Evolutionary conservation across 2,797 vertebrate genomes (phyloP), one percentile per base, ranked within the genome.

Genomic region (Pseudotriccus pelzelni): DNA sequence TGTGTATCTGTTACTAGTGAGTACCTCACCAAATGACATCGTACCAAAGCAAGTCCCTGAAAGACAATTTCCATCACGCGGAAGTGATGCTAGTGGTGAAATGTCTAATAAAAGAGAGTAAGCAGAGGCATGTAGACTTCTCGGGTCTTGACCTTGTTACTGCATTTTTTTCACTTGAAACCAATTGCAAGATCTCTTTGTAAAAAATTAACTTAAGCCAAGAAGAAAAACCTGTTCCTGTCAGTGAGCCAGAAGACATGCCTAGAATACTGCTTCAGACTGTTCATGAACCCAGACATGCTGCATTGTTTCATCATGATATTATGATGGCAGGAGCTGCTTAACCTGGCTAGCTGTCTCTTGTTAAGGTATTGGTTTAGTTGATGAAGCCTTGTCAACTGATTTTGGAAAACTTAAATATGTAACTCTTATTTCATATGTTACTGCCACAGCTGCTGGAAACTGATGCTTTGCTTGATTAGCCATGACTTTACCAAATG

Each of bases 391-490:
- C 30, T 59, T 12, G 46, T 28, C 24, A 59, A 32, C 12, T 73
- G 46, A 37, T 30, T 75, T 52, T 67, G 47, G 28, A 52, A 93
- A 70, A 28, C 34, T 70, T 69, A 20, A 43, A 60, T 9, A 3
- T 41, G 7, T 5, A 32, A 9, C 5, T 76, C 13, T 34, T 39
- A 53, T 27, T 44, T 88, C 2, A 1, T 56, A 6, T 0, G 0
- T 66, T 50, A 43, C 41, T 78, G 16, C 12, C 34, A 21, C 7
- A 17, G 14, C 37, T 88, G 25, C 22, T 89, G 66, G 21, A 67
- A 63, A 24, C 36, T 24, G 43, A 8, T n/a, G 4, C 21, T 84
- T 90, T 89, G 11, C 24, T 43, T 81, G 46, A 72, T 30, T 67
- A 21, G 5, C 21, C 3, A 1, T 52, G 10, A 32, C 37, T 87